phyloP scores from a whole-genome alignment of 2,113 vertebrate species.

The Takifugu bimaculatus region DNA sequence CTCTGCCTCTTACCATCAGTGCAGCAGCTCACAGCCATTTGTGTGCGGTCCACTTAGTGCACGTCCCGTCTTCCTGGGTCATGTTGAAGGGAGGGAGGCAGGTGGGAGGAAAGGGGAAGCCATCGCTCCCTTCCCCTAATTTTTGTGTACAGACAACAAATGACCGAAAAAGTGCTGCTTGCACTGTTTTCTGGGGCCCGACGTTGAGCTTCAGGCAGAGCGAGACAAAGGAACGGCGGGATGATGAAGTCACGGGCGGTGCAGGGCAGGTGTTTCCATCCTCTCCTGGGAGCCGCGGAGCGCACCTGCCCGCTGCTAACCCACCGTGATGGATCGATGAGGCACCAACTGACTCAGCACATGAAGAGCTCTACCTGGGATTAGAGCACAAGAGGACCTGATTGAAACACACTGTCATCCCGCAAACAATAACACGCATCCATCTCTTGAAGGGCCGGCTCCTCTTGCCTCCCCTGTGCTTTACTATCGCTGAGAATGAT shows the following conservation, averaged over 20 bases:
- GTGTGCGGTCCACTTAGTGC: constrained; percentile 68
- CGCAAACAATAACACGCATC: constrained; percentile 87
- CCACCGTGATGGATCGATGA: constrained; percentile 80
- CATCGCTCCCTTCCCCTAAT: constrained; percentile 62
- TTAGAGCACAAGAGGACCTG: constrained; percentile 80
- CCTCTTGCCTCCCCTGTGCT: constrained; percentile 51
- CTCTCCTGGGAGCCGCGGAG: constrained; percentile 70
- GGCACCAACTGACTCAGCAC: constrained; percentile 84
- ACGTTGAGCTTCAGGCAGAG: constrained; percentile 67
- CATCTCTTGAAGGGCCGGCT: constrained; percentile 72
- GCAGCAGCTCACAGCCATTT: constrained; percentile 25
- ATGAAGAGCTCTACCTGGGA: constrained; percentile 77
- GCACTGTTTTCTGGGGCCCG: constrained; percentile 73
- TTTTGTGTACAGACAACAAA: constrained; percentile 74
- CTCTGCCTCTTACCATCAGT: constrained; percentile 23
- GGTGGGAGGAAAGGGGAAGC: constrained; percentile 51
- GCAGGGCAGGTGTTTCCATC: constrained; percentile 78
- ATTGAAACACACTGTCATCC: constrained; percentile 88
- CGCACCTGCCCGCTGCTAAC: constrained; percentile 78
- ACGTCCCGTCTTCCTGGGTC: constrained; percentile 51
- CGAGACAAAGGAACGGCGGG: constrained; percentile 72
- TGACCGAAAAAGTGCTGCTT: constrained; percentile 79
- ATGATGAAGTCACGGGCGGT: constrained; percentile 70
- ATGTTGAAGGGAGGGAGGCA: constrained; percentile 44
- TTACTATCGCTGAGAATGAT: constrained; percentile 65